These are phyloP conservation scores for Reticulitermes lucifugus DNA, from an alignment of 2,888 invertebrate species.

Conservation along the genomic window DNA sequence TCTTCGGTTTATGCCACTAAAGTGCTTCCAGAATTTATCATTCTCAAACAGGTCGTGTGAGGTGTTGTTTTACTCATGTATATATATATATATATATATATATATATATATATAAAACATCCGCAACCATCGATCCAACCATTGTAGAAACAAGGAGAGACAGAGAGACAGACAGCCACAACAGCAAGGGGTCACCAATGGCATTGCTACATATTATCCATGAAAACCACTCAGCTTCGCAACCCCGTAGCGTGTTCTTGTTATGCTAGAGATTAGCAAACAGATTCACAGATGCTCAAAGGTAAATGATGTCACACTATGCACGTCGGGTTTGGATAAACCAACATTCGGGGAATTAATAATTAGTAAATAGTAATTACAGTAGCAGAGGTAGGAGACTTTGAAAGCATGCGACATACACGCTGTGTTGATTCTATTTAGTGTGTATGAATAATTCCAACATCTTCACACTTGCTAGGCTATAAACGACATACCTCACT, in stretches of 20 bases:
- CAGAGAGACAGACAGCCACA: background rate
- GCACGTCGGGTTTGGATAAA: background rate
- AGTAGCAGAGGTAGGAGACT: background rate
- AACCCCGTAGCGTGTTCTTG: too few relatives aligned
- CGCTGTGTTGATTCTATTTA: too few relatives aligned
- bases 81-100: background rate
- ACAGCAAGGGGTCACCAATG: background rate
- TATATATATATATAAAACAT: background rate
- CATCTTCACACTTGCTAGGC: too few relatives aligned
- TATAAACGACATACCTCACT: too few relatives aligned
- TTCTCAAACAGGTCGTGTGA: background rate
- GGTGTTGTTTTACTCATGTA: constrained; percentile 12
- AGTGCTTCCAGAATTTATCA: background rate
- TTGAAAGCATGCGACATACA: too few relatives aligned
- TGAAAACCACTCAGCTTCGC: too few relatives aligned
- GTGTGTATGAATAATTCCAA: too few relatives aligned
- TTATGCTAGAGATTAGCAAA: background rate
- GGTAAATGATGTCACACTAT: background rate
- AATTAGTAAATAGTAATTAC: background rate
- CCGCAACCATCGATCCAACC: constrained; percentile 3
- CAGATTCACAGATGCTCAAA: too few relatives aligned
- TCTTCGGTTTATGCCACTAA: too few relatives aligned
- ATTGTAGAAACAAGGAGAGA: background rate
- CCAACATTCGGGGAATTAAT: background rate
- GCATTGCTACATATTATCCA: constrained; percentile 7